Base-by-base conservation (phyloP, 2,888 invertebrate species). In the Chironomus tentans region DNA sequence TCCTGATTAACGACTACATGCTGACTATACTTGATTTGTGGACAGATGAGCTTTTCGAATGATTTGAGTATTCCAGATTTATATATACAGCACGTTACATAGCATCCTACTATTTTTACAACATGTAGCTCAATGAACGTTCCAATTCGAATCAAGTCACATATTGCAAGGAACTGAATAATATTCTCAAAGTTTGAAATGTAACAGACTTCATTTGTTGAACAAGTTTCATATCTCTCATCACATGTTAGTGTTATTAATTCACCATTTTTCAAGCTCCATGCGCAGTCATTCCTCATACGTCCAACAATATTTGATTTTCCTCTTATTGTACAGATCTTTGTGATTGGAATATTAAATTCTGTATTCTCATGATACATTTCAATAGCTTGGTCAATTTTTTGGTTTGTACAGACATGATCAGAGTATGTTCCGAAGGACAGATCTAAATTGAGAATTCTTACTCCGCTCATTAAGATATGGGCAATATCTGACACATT, bases 121-220 rank as follows among this genome's bases (percentile, higher is more conserved):
- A 80, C 78, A 65, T 74, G 76, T 5, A 77, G 68, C 21, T 74
- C 62, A 65, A 78, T 77, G 5, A 72, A 15, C 21, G 38, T 38
- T 38, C 77, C 70, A 28, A 78, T 7, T 15, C 65, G 61, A 28
- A 83, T 71, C 3, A 80, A 74, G 77, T 83, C 84, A 10, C 79
- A 78, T 1, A 82, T 46, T 12, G 80, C 78, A 0, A 84, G 76
- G 0, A 79, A 76, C 3, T 75, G 62, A 0, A 82, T 77, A 79
- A 82, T 83, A 12, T 80, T 78, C 10, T 79, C 77, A n/a, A 84
- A 77, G 78, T 84, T 84, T 15, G 80, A 79, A 2, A 82, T 80
- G 71, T 79, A 82, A 1, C 81, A 73, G 5, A 84, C 81, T 76
- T 84, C 83, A 65, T 79, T 80, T n/a, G 79, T 81, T n/a, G 81